Conservation (phyloP, 1,140 invertebrate species). For the Eubasilissa regina region DNA sequence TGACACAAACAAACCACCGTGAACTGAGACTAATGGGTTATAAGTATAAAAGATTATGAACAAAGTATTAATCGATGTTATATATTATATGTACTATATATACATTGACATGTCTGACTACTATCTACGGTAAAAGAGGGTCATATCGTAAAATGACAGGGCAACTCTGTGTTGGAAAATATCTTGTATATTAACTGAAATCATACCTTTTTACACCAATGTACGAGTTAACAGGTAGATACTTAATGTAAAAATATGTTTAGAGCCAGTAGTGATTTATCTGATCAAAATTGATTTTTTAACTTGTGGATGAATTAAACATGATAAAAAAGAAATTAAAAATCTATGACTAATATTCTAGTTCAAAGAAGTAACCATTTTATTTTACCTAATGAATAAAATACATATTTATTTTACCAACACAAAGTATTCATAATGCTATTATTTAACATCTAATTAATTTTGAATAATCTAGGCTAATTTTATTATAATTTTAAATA, state of each 20-base stretch:
- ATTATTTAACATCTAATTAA: no score
- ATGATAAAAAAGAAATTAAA: no score
- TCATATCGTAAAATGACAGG: background rate
- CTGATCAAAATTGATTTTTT: constrained; percentile 2
- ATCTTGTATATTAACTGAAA: background rate
- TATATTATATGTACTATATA: background rate
- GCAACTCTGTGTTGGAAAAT: background rate
- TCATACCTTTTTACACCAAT: constrained; percentile 9
- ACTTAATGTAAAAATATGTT: background rate
- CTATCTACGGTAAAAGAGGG: no score
- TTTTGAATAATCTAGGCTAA: no score
- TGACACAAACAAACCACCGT: constrained; percentile 2
- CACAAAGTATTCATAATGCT: no score
- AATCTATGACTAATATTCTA: no score
- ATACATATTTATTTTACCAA: no score
- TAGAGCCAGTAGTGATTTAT: constrained; percentile 3
- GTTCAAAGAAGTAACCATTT: no score
- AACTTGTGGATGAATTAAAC: background rate
- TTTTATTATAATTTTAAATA: no score
- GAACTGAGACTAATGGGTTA: constrained; percentile 2
- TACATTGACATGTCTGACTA: background rate
- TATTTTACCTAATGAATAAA: no score
- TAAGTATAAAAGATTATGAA: constrained; percentile 9
- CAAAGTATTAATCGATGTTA: constrained; percentile 10
- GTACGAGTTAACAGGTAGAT: background rate